Evolutionary conservation across 2,888 invertebrate genomes (phyloP).

Genomic region (Trilocha varians): DNA sequence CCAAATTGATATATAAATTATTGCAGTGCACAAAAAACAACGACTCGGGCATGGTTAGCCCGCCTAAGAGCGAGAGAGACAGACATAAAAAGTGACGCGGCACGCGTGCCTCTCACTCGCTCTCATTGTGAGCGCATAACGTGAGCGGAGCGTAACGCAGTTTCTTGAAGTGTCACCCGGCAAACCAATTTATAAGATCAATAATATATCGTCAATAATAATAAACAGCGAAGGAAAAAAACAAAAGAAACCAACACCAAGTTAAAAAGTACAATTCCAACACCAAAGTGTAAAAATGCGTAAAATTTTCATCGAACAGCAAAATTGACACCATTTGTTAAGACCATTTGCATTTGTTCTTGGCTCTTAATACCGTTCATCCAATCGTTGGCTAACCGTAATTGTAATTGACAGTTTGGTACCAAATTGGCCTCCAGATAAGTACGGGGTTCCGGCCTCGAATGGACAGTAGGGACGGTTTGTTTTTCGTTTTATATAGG

Average conservation of each 20-base stretch:
- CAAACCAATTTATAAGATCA: too few relatives aligned
- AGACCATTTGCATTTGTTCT: not conserved
- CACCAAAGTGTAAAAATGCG: not conserved
- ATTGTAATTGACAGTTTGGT: constrained; percentile 24
- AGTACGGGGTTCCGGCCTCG: constrained; percentile 1
- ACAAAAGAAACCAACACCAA: not conserved
- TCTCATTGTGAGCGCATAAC: too few relatives aligned
- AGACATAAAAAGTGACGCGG: too few relatives aligned
- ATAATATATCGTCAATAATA: too few relatives aligned
- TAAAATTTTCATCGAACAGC: not conserved
- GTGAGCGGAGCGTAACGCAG: too few relatives aligned
- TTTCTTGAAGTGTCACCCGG: too few relatives aligned
- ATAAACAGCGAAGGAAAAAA: too few relatives aligned
- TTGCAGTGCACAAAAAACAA: too few relatives aligned
- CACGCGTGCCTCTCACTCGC: too few relatives aligned
- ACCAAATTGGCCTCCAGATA: constrained; percentile 20
- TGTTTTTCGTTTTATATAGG: not conserved
- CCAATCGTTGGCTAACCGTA: constrained; percentile 17
- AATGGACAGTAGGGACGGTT: not conserved
- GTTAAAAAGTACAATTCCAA: not conserved
- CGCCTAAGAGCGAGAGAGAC: too few relatives aligned
- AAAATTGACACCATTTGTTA: not conserved
- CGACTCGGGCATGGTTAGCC: too few relatives aligned
- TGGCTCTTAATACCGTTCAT: constrained; percentile 12
- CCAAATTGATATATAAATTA: too few relatives aligned